Base-by-base conservation (phyloP, 1,140 invertebrate genomes). In the Sipha flava region DNA sequence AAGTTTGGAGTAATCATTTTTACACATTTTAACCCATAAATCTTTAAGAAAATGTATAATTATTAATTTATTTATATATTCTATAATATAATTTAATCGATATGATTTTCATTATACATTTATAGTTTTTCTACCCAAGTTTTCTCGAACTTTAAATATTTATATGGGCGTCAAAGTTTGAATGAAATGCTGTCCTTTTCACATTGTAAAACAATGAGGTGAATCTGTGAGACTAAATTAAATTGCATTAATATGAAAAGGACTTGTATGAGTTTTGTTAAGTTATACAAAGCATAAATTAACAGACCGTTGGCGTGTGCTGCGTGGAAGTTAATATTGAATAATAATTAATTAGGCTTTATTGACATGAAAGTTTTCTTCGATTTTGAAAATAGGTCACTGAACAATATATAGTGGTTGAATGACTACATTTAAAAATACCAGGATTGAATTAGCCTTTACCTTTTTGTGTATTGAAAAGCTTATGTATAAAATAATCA, bases 361-460 rank as follows among this genome's bases (percentile, higher is more conserved):
- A 43, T 43, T 43, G 64, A 66, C 37, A 2, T 43, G 21, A 66
- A 66, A 40, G 64, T 66, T 66, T 66, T 66, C 37, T 66, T 43
- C n/a, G 64, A 43, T 66, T 66, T 66, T 66, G 21, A 10, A 43
- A 66, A 66, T 66, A 66, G 64, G 64, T 43, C 64, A 43, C 64
- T 66, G 21, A 66, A 16, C 37, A 66, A 43, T 66, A 23, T 16
- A 16, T n/a, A 43, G 21, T 43, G 14, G 37, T 21, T 26, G 37
- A 66, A 43, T 66, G 12, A 43, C 14, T 54, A 10, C 31, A 16
- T 26, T 64, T 9, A 64, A 64, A 37, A 66, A 43, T 43, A 21
- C 21, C 5, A 43, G 2, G 7, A 43, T 12, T 21, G 5, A 40
- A 66, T 40, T 66, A 10, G 4, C 4, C 29, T 66, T 40, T 66